phyloP scores from a whole-genome alignment of 2,888 invertebrate species.

The Agonopterix arenella region DNA sequence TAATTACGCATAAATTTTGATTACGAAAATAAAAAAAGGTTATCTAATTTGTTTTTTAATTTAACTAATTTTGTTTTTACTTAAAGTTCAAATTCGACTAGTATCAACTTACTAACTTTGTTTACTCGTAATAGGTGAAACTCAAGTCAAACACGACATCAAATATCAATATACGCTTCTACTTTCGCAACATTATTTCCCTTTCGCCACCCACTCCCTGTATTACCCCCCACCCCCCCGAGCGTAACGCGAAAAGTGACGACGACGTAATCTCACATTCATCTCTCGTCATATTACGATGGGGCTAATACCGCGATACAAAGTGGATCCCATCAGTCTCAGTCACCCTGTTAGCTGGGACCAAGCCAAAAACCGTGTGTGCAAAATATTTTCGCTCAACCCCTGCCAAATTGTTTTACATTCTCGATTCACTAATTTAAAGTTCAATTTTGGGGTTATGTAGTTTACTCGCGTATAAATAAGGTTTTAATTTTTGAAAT shows the following conservation, averaged over 20 bases:
- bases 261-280: conserved; percentile 48
- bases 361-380: conserved; percentile 10
- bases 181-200: neutral
- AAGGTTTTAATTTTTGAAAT: too few relatives aligned
- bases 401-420: conserved; percentile 2
- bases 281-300: conserved; percentile 61
- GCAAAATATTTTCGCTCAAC: neutral
- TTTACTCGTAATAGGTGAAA: too few relatives aligned
- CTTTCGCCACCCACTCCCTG: neutral
- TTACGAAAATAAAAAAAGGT: too few relatives aligned
- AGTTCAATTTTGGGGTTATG: too few relatives aligned
- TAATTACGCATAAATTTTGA: too few relatives aligned
- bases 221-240: neutral
- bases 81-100: too few relatives aligned
- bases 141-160: too few relatives aligned
- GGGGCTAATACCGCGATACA: conserved; percentile 47
- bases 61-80: too few relatives aligned
- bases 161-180: too few relatives aligned
- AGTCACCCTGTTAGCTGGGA: conserved; percentile 19
- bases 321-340: conserved; percentile 46
- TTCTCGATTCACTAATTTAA: neutral
- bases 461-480: too few relatives aligned
- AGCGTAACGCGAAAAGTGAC: conserved; percentile 32
- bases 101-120: too few relatives aligned
- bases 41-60: too few relatives aligned